Percentiles rank a stretch among this genome's conserved stretches.
phyloP scores from a whole-genome alignment of 2,797 vertebrate species.

The Hemitrygon akajei region DNA sequence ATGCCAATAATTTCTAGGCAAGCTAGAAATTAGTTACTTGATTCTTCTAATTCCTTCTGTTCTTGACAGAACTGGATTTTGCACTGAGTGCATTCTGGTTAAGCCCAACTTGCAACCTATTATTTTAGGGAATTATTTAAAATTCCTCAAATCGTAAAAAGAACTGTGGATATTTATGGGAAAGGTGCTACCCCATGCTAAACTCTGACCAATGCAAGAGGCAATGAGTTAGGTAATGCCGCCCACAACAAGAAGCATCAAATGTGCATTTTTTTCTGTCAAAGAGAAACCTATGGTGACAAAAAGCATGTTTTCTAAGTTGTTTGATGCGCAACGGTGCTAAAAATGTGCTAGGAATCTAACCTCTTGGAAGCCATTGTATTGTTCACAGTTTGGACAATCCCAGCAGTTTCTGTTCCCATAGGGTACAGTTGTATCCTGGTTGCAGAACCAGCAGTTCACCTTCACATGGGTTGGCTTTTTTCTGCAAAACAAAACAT shows the following conservation, averaged over 20 bases:
- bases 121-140: too few species aligned
- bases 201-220: background rate
- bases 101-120: too few species aligned
- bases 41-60: too few species aligned
- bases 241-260: background rate
- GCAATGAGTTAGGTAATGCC: background rate
- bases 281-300: background rate
- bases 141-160: too few species aligned
- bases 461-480: slow-evolving; percentile 77
- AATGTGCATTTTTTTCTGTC: background rate
- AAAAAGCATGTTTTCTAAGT: background rate
- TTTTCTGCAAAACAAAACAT: slow-evolving; percentile 57
- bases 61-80: too few species aligned
- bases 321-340: background rate
- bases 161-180: too few species aligned
- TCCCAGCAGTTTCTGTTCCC: slow-evolving; percentile 98
- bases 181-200: too few species aligned
- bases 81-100: too few species aligned
- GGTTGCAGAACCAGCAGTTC: slow-evolving; percentile 96
- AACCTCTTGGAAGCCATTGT: slow-evolving; percentile 97
- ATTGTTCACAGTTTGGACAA: slow-evolving; percentile 93
- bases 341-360: background rate
- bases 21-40: too few species aligned
- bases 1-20: too few species aligned
- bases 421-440: slow-evolving; percentile 84